These are phyloP conservation scores for Ptychobarbus kaznakovi DNA, from an alignment of 2,797 vertebrate genomes.

Conservation along the genomic window DNA sequence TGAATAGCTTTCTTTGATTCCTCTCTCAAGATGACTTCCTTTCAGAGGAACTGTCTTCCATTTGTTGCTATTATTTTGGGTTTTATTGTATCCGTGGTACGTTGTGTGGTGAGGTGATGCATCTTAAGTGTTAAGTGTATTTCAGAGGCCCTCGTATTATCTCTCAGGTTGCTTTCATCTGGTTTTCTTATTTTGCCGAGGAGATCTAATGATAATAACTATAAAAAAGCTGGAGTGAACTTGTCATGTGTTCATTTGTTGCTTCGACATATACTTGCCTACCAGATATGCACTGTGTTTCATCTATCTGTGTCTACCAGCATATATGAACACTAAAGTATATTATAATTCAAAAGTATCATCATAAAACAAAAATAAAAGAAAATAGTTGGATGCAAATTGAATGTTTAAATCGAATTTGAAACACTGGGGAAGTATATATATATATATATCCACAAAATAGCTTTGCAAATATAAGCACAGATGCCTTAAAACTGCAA, in stretches of 20 bases:
- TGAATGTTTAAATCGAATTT: conserved; percentile 25
- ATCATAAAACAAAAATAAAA: background rate
- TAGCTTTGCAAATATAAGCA: conserved; percentile 62
- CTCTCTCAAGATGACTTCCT: conserved; percentile 64
- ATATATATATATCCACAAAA: conserved; percentile 45
- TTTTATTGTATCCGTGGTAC: conserved; percentile 57
- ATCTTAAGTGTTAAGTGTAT: conserved; percentile 56
- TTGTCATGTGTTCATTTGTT: conserved; percentile 13
- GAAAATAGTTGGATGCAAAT: background rate
- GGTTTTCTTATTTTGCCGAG: conserved; percentile 33
- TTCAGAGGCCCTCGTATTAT: conserved; percentile 45
- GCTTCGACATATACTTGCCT: background rate
- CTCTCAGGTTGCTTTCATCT: conserved; percentile 56
- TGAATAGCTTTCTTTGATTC: conserved; percentile 65
- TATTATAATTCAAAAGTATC: background rate
- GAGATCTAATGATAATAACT: conserved; percentile 52
- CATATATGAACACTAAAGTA: background rate
- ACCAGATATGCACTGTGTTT: background rate
- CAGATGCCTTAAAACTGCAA: conserved; percentile 60
- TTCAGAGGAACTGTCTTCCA: conserved; percentile 60
- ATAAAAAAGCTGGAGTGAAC: background rate
- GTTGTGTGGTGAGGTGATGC: conserved; percentile 54
- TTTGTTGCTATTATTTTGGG: conserved; percentile 61
- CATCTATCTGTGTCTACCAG: background rate
- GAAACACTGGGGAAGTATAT: conserved; percentile 42